A percentile compares a stretch with the other conserved stretches of the same genome.
phyloP scores from a whole-genome alignment of 2,888 invertebrate genomes.

The Ceriagrion tenellum region DNA sequence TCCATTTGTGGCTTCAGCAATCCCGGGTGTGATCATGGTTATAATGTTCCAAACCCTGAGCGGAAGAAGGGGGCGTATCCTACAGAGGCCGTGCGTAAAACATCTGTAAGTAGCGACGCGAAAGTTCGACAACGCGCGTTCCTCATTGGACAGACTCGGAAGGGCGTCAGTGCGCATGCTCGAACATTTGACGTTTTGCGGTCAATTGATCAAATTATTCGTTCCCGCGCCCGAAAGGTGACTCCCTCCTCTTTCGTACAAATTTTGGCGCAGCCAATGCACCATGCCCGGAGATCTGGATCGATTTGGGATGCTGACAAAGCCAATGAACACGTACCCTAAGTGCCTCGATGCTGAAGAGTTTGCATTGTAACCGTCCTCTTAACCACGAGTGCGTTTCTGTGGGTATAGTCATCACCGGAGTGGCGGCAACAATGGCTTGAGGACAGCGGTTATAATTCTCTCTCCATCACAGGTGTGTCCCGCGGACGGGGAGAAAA shows the following conservation, averaged over 20 bases:
- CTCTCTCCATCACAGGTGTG: background rate
- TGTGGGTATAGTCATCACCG: background rate
- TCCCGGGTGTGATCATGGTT: too few species aligned
- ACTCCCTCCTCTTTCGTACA: too few species aligned
- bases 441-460: background rate
- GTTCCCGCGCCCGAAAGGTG: background rate
- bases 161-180: background rate
- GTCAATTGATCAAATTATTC: background rate
- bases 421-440: background rate
- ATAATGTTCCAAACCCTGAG: background rate
- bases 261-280: too few species aligned
- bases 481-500: background rate
- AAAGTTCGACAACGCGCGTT: background rate
- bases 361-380: background rate
- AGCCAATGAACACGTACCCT: too few species aligned
- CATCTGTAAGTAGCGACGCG: background rate
- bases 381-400: too few species aligned
- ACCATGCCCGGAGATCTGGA: too few species aligned
- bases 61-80: background rate
- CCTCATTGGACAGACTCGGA: background rate
- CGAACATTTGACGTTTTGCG: background rate
- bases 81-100: background rate
- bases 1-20: too few species aligned
- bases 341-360: background rate
- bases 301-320: too few species aligned